Base-by-base conservation (phyloP, 1,140 invertebrate genomes). In the Plectrocnemia conspersa region DNA sequence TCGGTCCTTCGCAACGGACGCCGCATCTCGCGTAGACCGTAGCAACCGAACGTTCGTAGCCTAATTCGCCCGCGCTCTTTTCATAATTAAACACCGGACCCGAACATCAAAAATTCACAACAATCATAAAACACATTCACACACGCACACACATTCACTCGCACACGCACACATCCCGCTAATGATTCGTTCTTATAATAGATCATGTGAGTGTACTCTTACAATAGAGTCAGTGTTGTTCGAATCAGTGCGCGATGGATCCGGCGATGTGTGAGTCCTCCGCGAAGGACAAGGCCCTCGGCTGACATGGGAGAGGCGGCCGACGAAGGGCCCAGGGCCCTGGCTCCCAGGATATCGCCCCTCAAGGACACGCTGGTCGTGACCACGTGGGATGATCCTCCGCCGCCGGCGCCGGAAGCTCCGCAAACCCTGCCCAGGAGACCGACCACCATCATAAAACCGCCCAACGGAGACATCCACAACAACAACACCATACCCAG, bases 371-470 rank as follows among this genome's bases (percentile, higher is more conserved):
- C 56, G n/a, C 60, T 59, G n/a, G 57, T 59, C 6, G 29, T 59
- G 6, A 62, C 56, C 41, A 59, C 49, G 4, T 69, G 69, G 67
- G 70, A 73, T 21, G 69, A 70, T 38, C 72, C 70, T 5, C 71
- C 71, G 41, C 71, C 71, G 16, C 70, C 72, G 0, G 70, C 70
- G 35, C 73, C 72, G 5, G 69, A 69, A 24, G 64, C 61, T 9
- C 29, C 29, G 1, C 59, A 58, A 25, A 61, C 59, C 38, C 46
- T 62, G 6, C 59, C 64, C 1, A 64, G 40, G 58, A 70, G 65
- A 49, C 68, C 68, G 0, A 68, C 67, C 9, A 67, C 67, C 64
- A 64, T 71, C 15, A 62, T 64, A 9, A 54, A 65, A 58, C 48
- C 54, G 5, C 45, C 40, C n/a, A 61, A 61, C 38, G 59, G 59